Base-by-base conservation (phyloP, 2,888 invertebrate genomes). In the Leucania comma region DNA sequence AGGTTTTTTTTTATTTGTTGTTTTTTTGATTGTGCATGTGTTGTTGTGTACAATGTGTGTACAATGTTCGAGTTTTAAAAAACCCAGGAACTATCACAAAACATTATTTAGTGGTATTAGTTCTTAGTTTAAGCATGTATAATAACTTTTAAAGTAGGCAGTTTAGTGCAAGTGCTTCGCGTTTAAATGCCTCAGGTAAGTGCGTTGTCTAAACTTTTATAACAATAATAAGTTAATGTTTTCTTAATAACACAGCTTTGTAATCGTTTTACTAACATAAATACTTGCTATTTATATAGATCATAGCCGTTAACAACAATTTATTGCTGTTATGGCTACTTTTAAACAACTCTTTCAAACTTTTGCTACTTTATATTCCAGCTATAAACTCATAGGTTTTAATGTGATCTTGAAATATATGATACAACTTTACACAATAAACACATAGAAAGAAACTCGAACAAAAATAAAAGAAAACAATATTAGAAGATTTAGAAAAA, bases 111-210 rank as follows among this genome's bases (percentile, higher is more conserved):
- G 56, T 72, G 58, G 0, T 17, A 42, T 1, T 3, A 29, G 1
- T 38, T 50, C 35, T 42, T 42, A 35, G 8, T 75, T 32, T 24
- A 26, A 54, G 1, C 3, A 53, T 42, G 32, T 54, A 0, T 57
- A 54, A 22, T 32, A 51, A 24, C 20, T 65, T 26, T 65, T 17
- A n/a, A 48, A n/a, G 46, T 48, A n/a, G 46, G 2, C 22, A 20
- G 38, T 42, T 42, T 26, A 35, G 22, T 46, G 32, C 42, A 14
- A 32, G 60, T 72, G 48, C 48, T 42, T 56, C 32, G 42, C 35
- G 0, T n/a, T 6, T 1, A 2, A 20, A 8, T 57, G 9, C 35
- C 6, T 20, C 10, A 54, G 78, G 78, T 76, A 77, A 78, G 75
- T 65, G 17, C 22, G 20, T 42, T 58, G n/a, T 8, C 4, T 29